Base-by-base conservation (phyloP, 2,113 vertebrate species). In the Heteronetta atricapilla region DNA sequence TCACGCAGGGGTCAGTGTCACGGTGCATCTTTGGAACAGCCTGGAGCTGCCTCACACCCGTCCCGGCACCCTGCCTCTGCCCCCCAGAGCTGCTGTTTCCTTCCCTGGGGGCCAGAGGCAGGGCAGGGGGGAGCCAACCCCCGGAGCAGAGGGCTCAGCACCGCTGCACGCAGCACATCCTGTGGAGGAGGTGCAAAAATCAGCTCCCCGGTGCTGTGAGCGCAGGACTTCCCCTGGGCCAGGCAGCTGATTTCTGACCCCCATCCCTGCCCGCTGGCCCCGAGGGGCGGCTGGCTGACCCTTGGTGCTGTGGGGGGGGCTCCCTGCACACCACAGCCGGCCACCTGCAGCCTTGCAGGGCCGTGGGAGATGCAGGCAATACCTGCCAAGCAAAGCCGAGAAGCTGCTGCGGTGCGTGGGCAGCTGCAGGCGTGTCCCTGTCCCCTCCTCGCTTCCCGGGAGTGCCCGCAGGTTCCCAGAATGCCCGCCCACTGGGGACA, bases 321-420 rank as follows among this genome's bases (percentile, higher is more conserved):
- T 48, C 28, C 53, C 66, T 72, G 18, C 1, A 7, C 11, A 40
- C n/a, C 7, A 58, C 28, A 33, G 50, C 2, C 10, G 7, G 63
- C 12, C 6, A 2, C 28, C 29, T 29, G 31, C 28, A 18, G 2
- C 52, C 1, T 0, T 0, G 17, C 31, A 1, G 34, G 3, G 42
- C 44, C 59, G 34, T 21, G 3, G 22, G 66, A 77, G 59, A 40
- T 40, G 78, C 70, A 33, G 26, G 7, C 7, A 26, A 18, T 11
- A 31, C 38, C 56, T 29, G 59, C 23, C 4, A 56, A 31, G 28
- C 1, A 8, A 42, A 53, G 75, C 11, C 3, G 50, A 63, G 76
- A 72, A 34, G 4, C 44, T 19, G 48, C n/a, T 0, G 17, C 23
- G 17, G 16, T 42, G 55, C 1, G 11, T 20, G 21, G 76, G 76